Evolutionary conservation across 1,140 invertebrate genomes (phyloP).

Genomic region (Elymnias hypermnestra): DNA sequence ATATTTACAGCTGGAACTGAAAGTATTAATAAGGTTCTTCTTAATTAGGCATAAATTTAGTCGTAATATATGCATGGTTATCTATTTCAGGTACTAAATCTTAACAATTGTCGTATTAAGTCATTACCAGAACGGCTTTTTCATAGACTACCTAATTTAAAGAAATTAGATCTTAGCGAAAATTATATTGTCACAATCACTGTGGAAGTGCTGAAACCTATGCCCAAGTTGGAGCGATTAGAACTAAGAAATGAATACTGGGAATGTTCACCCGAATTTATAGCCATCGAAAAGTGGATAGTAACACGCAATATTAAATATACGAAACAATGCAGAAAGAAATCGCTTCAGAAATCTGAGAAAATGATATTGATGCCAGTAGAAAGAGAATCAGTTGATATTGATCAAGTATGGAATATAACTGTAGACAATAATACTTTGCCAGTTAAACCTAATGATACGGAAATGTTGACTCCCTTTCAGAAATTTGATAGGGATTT

Average conservation of each 20-base stretch:
- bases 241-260: constrained; percentile 65
- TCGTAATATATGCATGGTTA: too few species aligned
- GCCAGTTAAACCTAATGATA: constrained; percentile 17
- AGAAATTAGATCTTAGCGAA: constrained; percentile 69
- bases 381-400: constrained; percentile 38
- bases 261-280: constrained; percentile 59
- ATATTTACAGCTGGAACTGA: too few species aligned
- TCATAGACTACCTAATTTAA: constrained; percentile 64
- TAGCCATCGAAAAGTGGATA: constrained; percentile 58
- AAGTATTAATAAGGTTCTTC: too few species aligned
- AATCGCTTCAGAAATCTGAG: constrained; percentile 55
- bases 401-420: constrained; percentile 60
- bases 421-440: constrained; percentile 33
- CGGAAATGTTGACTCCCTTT: constrained; percentile 41
- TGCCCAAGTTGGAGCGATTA: constrained; percentile 60
- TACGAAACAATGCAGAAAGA: constrained; percentile 48
- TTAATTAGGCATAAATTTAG: too few species aligned
- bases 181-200: constrained; percentile 69
- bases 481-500: constrained; percentile 63
- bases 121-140: constrained; percentile 61
- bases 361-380: constrained; percentile 57
- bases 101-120: constrained; percentile 71
- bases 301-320: constrained; percentile 43
- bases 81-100: constrained; percentile 69
- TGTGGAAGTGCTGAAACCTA: constrained; percentile 49